Evolutionary conservation across 2,888 invertebrate genomes (phyloP), one percentile per base, ranked within the genome.

Genomic region (Heliothis peltigera): DNA sequence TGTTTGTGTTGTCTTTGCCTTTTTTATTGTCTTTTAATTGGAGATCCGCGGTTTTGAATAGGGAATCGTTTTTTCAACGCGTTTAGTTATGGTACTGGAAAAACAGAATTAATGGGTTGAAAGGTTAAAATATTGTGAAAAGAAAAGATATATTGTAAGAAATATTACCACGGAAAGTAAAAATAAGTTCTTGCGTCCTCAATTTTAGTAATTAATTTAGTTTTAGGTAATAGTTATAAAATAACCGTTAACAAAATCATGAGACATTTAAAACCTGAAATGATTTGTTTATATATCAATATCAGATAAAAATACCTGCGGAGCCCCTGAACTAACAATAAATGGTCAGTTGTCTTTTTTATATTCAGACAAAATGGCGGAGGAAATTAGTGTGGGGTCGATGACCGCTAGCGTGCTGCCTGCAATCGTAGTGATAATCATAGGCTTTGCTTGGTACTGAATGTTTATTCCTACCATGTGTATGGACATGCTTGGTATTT

Each of bases 311-410:
- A 54, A 21, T 44, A 25, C 22, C 28, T 55, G 49, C 77, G 55
- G 80, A 80, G 74, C 73, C 69, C 63, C 18, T 21, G 32, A 28
- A 15, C 28, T 39, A 35, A 49, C 22, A 42, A 32, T 52, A 58
- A 58, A 66, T 52, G 57, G 49, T 61, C 56, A 51, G 53, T 51
- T 61, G 81, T 78, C 81, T 67, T 63, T 61, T 89, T 83, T 71
- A 76, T 69, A 47, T 64, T 79, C 79, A 77, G 79, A 66, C 78
- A 79, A 80, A 82, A 80, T 81, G 75, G 69, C 70, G 71, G 73
- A 79, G 82, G 79, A 87, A 87, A 89, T 87, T 84, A 87, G 62
- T 63, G 28, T 35, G 19, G 42, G 78, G 69, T 48, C 71, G 52
- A 63, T 68, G 76, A 66, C 80, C 77, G 57, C 49, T 80, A 57